A percentile compares a stretch with the other conserved stretches of the same genome.
Conservation (phyloP, 1,140 invertebrate genomes). For the Drosophila nikananu region DNA sequence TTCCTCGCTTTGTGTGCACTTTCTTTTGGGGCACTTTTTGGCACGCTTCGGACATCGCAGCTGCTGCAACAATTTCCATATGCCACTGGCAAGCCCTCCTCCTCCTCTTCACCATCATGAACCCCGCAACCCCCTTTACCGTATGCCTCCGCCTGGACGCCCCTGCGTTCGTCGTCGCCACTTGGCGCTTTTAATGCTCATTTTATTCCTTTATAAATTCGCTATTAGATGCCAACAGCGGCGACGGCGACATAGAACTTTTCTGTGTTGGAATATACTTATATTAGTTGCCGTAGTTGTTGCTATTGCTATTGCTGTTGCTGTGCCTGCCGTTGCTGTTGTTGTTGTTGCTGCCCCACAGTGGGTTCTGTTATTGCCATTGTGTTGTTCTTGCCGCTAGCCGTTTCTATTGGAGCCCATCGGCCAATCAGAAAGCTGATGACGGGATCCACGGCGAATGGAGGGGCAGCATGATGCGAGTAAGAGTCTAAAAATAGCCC, state of each 20-base stretch:
- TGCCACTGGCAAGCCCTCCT: conserved; percentile 13
- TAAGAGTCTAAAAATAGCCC: conserved; percentile 75
- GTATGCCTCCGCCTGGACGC: not conserved
- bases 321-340: conserved; percentile 12
- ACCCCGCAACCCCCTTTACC: not conserved
- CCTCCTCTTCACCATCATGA: not conserved
- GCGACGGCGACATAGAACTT: conserved; percentile 74
- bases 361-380: conserved; percentile 37
- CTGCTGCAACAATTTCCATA: conserved; percentile 50
- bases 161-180: conserved; percentile 4
- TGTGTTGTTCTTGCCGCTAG: conserved; percentile 41
- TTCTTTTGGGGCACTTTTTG: conserved; percentile 54
- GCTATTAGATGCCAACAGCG: conserved; percentile 73
- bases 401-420: conserved; percentile 33
- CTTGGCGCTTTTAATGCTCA: conserved; percentile 69
- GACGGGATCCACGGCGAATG: conserved; percentile 71
- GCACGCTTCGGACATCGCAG: conserved; percentile 59
- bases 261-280: conserved; percentile 55
- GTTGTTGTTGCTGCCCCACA: conserved; percentile 39
- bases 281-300: conserved; percentile 47
- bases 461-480: conserved; percentile 66
- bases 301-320: conserved; percentile 18
- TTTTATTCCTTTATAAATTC: conserved; percentile 82
- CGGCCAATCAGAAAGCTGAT: conserved; percentile 66
- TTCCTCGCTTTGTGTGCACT: conserved; percentile 17